Evolutionary conservation across 2,113 vertebrate species (phyloP).

Genomic region (Phaethornis superciliosus): DNA sequence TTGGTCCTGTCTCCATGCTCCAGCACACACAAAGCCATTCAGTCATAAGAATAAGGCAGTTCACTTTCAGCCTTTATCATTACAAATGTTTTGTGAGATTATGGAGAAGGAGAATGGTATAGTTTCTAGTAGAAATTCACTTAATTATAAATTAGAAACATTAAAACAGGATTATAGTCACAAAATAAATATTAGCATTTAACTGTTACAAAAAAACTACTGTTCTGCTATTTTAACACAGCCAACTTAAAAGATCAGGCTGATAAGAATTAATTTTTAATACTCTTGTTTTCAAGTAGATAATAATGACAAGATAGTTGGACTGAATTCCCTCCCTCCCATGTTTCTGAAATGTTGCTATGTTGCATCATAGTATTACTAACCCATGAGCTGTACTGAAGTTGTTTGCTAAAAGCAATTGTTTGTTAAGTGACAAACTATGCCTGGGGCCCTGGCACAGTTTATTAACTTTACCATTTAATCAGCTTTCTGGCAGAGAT

Average conservation of each 20-base stretch:
- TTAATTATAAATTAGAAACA: neutral
- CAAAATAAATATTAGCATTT: neutral
- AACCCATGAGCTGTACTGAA: neutral
- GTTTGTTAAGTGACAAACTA: neutral
- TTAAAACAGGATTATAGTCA: neutral
- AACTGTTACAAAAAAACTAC: neutral
- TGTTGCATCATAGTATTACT: neutral
- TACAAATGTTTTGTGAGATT: neutral
- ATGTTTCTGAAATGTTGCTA: neutral
- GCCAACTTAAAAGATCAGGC: neutral
- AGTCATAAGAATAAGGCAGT: neutral
- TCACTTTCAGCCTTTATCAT: neutral
- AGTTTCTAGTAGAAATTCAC: neutral
- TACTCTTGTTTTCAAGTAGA: neutral
- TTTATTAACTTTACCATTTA: neutral
- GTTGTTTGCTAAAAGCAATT: neutral
- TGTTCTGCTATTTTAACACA: neutral
- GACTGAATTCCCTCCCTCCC: neutral
- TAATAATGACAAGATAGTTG: neutral
- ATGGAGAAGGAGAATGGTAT: neutral
- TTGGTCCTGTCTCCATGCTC: rapidly evolving
- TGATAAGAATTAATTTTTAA: neutral
- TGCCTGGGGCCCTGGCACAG: neutral
- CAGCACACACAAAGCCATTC: neutral
- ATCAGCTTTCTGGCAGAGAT: neutral